A percentile compares a stretch with the other conserved stretches of the same genome.
Conservation (phyloP, 2,113 vertebrate species). For the Pituophis catenifer region DNA sequence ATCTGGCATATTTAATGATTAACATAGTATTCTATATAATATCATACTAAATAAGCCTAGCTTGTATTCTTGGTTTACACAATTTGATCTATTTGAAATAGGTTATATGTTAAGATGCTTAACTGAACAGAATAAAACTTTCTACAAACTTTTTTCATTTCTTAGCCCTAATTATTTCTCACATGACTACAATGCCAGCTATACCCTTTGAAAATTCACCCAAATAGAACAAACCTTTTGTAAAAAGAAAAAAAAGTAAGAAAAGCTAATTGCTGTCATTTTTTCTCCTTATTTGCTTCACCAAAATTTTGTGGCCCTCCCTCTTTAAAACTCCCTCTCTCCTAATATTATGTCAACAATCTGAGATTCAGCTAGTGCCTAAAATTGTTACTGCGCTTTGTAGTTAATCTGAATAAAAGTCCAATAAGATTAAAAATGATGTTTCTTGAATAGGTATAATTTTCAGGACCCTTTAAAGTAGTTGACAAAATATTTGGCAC, state of each 20-base stretch:
- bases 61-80: not conserved
- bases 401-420: not conserved
- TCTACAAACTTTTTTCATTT: not conserved
- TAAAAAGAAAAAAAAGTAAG: not conserved
- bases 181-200: not conserved
- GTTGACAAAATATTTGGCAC: not conserved
- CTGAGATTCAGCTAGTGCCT: not conserved
- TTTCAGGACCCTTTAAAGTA: not conserved
- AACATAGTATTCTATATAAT: slow-evolving; percentile 11
- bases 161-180: not conserved
- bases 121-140: not conserved
- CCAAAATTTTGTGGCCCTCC: not conserved
- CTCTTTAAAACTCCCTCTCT: not conserved
- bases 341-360: not conserved
- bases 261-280: not conserved
- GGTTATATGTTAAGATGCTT: not conserved
- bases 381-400: not conserved
- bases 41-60: not conserved
- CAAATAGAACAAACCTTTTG: not conserved
- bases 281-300: not conserved
- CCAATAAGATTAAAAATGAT: not conserved
- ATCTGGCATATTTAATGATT: slow-evolving; percentile 11
- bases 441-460: not conserved
- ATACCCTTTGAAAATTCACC: not conserved
- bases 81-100: not conserved